Evolutionary conservation across 2,797 vertebrate genomes (phyloP).

Genomic region (Leucoraja ocellata): DNA sequence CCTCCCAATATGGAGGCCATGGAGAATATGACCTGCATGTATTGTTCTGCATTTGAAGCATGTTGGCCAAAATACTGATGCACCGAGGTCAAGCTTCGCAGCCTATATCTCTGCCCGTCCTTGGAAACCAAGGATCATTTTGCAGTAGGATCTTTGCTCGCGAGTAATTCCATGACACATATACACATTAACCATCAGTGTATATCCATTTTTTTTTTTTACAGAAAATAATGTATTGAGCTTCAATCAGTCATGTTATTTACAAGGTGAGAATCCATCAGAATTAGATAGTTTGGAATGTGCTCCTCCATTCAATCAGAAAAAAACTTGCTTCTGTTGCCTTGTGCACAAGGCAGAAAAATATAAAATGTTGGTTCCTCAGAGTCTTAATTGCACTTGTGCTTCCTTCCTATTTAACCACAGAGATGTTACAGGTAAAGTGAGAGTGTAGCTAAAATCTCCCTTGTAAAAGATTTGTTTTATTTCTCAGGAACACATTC

Average conservation of each 20-base stretch:
- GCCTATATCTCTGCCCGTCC: background rate
- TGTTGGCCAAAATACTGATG: too few relatives aligned
- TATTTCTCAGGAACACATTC: background rate
- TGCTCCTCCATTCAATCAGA: background rate
- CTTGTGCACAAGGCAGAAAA: background rate
- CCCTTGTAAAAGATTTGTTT: background rate
- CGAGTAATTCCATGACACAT: background rate
- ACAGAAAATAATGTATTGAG: background rate
- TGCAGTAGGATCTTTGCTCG: background rate
- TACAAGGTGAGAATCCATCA: background rate
- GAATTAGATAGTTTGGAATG: background rate
- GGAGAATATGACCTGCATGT: too few relatives aligned
- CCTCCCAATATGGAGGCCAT: background rate
- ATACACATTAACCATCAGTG: background rate
- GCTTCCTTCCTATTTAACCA: background rate
- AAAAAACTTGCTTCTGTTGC: background rate
- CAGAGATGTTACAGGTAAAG: background rate
- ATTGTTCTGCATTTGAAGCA: too few relatives aligned
- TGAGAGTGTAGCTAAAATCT: background rate
- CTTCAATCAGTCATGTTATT: background rate
- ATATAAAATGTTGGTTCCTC: background rate
- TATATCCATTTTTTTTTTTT: background rate
- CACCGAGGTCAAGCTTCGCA: background rate
- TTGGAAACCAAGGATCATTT: background rate
- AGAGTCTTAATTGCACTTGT: background rate